phyloP scores from a whole-genome alignment of 2,888 invertebrate genomes.

The Clostera curtula region DNA sequence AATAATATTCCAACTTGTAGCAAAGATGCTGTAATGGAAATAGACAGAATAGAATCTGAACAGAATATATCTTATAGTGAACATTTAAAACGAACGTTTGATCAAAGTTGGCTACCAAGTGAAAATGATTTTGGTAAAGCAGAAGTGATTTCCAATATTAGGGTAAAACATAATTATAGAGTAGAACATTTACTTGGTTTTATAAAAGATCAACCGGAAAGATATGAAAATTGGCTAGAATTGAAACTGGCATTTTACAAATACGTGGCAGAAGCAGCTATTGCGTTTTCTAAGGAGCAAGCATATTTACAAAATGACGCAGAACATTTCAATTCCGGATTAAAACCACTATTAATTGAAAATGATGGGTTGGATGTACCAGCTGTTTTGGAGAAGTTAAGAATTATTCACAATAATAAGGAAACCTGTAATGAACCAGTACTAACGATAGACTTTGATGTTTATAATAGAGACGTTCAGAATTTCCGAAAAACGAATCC shows the following conservation, averaged over 20 bases:
- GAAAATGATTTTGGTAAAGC: slow-evolving; percentile 51
- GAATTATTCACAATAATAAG: slow-evolving; percentile 40
- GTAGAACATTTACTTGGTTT: slow-evolving; percentile 44
- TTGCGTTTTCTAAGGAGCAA: slow-evolving; percentile 25
- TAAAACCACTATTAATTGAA: slow-evolving; percentile 37
- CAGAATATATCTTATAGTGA: slow-evolving; percentile 20
- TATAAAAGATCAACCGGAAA: slow-evolving; percentile 29
- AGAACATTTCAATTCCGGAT: slow-evolving; percentile 17
- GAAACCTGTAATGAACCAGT: slow-evolving; percentile 21
- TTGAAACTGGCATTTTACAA: slow-evolving; percentile 45
- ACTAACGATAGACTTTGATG: slow-evolving; percentile 52
- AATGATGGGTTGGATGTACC: slow-evolving; percentile 43
- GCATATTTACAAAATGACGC: slow-evolving; percentile 7
- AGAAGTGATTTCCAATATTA: slow-evolving; percentile 32
- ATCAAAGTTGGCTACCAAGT: slow-evolving; percentile 42
- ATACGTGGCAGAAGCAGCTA: slow-evolving; percentile 37
- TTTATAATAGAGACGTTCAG: slow-evolving; percentile 57
- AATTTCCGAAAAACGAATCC: slow-evolving; percentile 52
- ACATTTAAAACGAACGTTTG: slow-evolving; percentile 24
- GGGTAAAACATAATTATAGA: slow-evolving; percentile 23
- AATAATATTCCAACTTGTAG: slow-evolving; percentile 13
- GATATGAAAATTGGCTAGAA: slow-evolving; percentile 47
- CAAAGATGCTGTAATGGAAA: slow-evolving; percentile 5
- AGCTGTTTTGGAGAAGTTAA: slow-evolving; percentile 44
- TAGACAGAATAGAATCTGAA: slow-evolving; percentile 4